A percentile compares a stretch with the other conserved stretches of the same genome.
These are phyloP conservation scores for Pinna nobilis DNA, from an alignment of 1,140 invertebrate genomes.

Conservation along the genomic window DNA sequence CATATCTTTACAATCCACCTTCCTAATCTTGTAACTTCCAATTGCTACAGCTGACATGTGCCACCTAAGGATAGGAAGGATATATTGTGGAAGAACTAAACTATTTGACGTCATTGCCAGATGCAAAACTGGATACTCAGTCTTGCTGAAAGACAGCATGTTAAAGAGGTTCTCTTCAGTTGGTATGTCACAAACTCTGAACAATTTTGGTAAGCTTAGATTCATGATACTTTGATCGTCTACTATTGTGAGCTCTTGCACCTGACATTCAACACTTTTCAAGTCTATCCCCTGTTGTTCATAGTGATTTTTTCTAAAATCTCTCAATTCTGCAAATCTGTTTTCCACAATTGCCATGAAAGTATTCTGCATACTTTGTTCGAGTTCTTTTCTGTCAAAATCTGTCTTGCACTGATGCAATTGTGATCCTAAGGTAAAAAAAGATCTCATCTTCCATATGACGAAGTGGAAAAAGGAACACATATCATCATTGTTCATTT, in stretches of 20 bases:
- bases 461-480: slow-evolving; percentile 1
- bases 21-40: slow-evolving; percentile 40
- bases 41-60: slow-evolving; percentile 20
- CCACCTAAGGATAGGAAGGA: slow-evolving; percentile 39
- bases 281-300: background rate
- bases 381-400: background rate
- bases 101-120: slow-evolving; percentile 7
- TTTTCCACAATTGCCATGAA: background rate
- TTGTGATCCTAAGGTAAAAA: background rate
- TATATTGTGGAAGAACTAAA: slow-evolving; percentile 23
- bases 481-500: background rate
- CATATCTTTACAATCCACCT: slow-evolving; percentile 27
- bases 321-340: background rate
- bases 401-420: background rate
- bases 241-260: background rate
- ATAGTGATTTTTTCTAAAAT: background rate
- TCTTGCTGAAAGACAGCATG: background rate
- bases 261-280: background rate
- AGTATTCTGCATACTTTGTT: background rate
- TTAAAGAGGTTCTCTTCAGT: slow-evolving; percentile 7
- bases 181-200: background rate
- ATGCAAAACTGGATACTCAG: slow-evolving; percentile 3
- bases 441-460: background rate
- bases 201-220: slow-evolving; percentile 1
- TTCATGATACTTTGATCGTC: background rate